Percentiles rank a stretch among this genome's conserved stretches.
phyloP scores from a whole-genome alignment of 2,113 vertebrate species.

The Alaudala cheleensis region DNA sequence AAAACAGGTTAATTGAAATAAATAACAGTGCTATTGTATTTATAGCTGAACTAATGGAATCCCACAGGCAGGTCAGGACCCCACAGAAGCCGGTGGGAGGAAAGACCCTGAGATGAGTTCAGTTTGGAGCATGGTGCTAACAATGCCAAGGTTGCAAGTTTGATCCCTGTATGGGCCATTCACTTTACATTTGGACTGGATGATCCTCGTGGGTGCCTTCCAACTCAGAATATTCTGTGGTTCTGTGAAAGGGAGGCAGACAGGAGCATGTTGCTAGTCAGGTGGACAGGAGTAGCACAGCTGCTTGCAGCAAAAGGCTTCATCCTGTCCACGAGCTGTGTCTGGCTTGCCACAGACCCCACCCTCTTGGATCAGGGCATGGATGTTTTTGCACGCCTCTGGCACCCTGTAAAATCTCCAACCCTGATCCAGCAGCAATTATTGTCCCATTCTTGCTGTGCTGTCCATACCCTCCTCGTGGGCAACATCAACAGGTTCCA shows the following conservation, averaged over 20 bases:
- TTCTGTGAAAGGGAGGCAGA: neutral
- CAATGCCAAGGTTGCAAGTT: neutral
- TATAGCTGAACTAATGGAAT: neutral
- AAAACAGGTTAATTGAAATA: neutral
- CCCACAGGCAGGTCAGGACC: neutral
- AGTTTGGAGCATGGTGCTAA: neutral
- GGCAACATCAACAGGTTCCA: neutral
- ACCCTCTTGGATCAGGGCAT: neutral
- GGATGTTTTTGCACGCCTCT: neutral
- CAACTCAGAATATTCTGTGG: neutral
- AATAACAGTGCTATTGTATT: neutral
- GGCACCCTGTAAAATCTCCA: neutral
- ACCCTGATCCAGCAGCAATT: neutral
- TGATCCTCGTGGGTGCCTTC: neutral
- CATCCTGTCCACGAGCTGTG: fast-evolving
- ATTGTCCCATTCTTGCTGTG: neutral
- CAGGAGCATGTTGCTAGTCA: neutral
- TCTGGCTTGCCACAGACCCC: neutral
- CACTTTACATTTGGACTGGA: neutral
- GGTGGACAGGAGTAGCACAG: neutral
- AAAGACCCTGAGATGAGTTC: neutral
- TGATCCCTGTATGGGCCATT: neutral
- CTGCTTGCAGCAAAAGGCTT: neutral
- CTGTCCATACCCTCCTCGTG: fast-evolving
- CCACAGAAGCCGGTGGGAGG: neutral